Evolutionary conservation across 2,888 invertebrate species (phyloP).

Genomic region (Drosophila vallismaia): DNA sequence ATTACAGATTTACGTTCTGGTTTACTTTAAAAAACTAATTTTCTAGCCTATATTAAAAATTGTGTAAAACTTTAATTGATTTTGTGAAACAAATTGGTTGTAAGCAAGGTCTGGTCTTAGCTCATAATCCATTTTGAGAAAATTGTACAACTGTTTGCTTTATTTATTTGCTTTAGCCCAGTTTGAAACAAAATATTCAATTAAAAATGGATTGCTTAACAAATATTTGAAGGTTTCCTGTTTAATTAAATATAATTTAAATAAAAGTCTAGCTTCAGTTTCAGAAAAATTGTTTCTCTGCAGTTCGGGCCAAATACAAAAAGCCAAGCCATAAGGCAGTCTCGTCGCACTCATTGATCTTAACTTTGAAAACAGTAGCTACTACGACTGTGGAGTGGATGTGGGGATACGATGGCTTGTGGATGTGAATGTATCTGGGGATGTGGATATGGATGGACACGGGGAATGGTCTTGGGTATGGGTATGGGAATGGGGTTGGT

Average conservation of each 20-base stretch:
- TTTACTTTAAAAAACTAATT: not conserved
- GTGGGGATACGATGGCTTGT: slow-evolving; percentile 15
- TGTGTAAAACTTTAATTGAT: not conserved
- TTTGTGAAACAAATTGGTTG: not conserved
- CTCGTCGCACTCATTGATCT: slow-evolving; percentile 78
- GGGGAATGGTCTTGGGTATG: not conserved
- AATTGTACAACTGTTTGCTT: not conserved
- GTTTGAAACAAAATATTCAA: too few species aligned
- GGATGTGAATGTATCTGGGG: slow-evolving; percentile 22
- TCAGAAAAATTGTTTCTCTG: slow-evolving; percentile 14
- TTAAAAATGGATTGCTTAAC: too few species aligned
- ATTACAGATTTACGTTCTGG: not conserved
- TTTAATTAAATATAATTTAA: not conserved
- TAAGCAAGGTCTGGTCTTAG: not conserved
- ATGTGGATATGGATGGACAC: slow-evolving; percentile 4
- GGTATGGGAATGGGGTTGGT: slow-evolving; percentile 12
- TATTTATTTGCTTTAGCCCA: too few species aligned
- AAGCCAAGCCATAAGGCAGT: slow-evolving; percentile 52
- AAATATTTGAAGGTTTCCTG: not conserved
- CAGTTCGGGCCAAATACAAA: slow-evolving; percentile 38
- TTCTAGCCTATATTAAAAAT: not conserved
- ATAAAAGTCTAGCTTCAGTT: too few species aligned
- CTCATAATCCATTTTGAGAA: not conserved
- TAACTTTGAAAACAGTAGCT: slow-evolving; percentile 81
- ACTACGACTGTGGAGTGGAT: slow-evolving; percentile 59